These are phyloP conservation scores for Poicephalus meyeri DNA, from an alignment of 2,113 vertebrate genomes.

Conservation along the genomic window DNA sequence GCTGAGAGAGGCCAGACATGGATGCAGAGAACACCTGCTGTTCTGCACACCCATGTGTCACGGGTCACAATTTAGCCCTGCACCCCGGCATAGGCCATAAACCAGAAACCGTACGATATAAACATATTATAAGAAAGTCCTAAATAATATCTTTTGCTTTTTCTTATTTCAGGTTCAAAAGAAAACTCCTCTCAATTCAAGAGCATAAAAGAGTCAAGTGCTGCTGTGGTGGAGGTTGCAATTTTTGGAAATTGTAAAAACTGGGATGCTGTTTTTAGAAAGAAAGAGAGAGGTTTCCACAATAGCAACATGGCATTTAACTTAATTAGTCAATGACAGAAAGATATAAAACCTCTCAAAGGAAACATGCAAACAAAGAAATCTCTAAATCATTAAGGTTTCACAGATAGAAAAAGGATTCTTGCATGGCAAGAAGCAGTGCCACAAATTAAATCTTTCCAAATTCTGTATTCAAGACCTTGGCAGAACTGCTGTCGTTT, in stretches of 20 bases:
- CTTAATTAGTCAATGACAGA: constrained; percentile 50
- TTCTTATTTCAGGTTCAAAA: background rate
- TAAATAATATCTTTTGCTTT: background rate
- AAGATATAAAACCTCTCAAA: constrained; percentile 33
- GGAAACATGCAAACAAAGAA: background rate
- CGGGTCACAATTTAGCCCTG: background rate
- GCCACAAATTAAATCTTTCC: background rate
- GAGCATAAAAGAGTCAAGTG: background rate
- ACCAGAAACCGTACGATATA: background rate
- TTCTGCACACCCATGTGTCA: background rate
- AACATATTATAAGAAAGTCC: background rate
- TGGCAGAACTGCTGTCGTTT: background rate
- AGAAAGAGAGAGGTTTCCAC: background rate
- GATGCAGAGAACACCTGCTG: background rate
- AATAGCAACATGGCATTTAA: constrained; percentile 40
- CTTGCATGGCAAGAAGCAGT: background rate
- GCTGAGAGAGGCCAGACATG: background rate
- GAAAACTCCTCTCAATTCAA: background rate
- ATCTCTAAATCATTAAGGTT: background rate
- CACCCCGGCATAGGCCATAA: background rate
- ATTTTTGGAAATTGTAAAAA: constrained; percentile 43
- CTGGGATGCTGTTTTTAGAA: constrained; percentile 32
- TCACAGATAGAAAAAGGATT: background rate
- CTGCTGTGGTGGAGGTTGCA: background rate
- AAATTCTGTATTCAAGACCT: background rate